Evolutionary conservation across 2,113 vertebrate species (phyloP).

Genomic region (Danio rerio): DNA sequence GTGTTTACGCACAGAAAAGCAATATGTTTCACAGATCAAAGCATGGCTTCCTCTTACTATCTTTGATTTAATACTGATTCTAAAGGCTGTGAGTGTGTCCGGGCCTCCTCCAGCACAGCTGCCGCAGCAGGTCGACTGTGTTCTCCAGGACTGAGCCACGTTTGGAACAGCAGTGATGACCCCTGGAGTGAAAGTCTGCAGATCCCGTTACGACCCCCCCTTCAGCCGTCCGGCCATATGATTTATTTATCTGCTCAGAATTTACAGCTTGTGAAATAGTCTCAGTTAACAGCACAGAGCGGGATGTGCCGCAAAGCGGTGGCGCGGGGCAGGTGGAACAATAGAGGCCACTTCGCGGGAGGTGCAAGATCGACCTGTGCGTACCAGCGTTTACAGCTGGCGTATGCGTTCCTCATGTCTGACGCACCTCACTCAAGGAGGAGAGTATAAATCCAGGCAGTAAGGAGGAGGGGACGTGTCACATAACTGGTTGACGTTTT

Average conservation of each 20-base stretch:
- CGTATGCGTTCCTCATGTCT: slow-evolving; percentile 17
- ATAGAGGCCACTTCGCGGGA: slow-evolving; percentile 32
- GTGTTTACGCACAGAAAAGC: neutral
- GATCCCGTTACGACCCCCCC: slow-evolving; percentile 61
- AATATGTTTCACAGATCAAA: slow-evolving; percentile 1
- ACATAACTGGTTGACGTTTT: slow-evolving; percentile 74
- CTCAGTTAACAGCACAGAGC: slow-evolving; percentile 64
- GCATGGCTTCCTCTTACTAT: slow-evolving; percentile 7
- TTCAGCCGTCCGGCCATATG: slow-evolving; percentile 59
- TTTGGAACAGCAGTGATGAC: slow-evolving; percentile 71
- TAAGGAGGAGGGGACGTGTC: slow-evolving; percentile 75
- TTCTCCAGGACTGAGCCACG: slow-evolving; percentile 46
- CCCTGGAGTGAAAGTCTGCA: slow-evolving; percentile 67
- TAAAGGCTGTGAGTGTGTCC: neutral
- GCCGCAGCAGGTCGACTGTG: slow-evolving; percentile 1
- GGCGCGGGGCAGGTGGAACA: slow-evolving; percentile 45
- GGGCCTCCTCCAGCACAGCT: slow-evolving; percentile 34
- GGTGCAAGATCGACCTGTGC: neutral
- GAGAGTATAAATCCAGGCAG: slow-evolving; percentile 70
- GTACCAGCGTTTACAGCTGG: neutral
- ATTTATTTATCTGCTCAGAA: slow-evolving; percentile 75
- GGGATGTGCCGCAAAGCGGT: neutral
- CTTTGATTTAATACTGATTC: slow-evolving; percentile 12
- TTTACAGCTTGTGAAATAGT: slow-evolving; percentile 75
- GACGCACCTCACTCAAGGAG: slow-evolving; percentile 66